Conservation (phyloP, 2,888 invertebrate species). For the Pegoplata infirma region DNA sequence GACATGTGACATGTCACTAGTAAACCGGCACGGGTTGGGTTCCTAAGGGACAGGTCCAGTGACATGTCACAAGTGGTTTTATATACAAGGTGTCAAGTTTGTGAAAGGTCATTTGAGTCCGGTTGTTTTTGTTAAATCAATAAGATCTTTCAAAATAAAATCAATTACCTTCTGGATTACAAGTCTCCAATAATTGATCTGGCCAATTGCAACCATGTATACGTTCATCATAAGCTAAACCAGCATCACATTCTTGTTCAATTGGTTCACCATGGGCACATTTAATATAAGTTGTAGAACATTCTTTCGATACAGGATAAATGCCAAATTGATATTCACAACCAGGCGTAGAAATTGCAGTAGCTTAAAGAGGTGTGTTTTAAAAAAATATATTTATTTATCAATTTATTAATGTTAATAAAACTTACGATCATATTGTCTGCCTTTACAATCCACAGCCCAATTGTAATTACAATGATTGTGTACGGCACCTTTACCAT, state of each 20-base stretch:
- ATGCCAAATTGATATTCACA: constrained; percentile 94
- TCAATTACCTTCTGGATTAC: constrained; percentile 94
- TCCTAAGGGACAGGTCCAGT: no score
- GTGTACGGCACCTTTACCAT: constrained; percentile 92
- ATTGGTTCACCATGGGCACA: constrained; percentile 90
- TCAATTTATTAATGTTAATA: background rate
- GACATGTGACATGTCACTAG: no score
- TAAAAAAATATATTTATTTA: background rate
- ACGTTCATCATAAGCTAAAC: constrained; percentile 91
- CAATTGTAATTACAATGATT: constrained; percentile 97
- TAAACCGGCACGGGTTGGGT: no score
- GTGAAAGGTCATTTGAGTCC: no score
- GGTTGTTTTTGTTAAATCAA: no score
- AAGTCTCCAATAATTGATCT: constrained; percentile 90
- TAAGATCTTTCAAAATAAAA: background rate
- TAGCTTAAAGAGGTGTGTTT: constrained; percentile 80
- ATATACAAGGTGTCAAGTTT: no score
- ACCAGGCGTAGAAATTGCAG: constrained; percentile 87
- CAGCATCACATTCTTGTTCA: constrained; percentile 90
- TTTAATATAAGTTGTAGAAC: constrained; percentile 91
- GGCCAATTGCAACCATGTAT: constrained; percentile 96
- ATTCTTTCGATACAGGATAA: constrained; percentile 88
- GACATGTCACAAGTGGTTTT: no score
- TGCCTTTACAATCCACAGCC: constrained; percentile 91
- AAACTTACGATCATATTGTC: constrained; percentile 88